Conservation (phyloP, 2,113 vertebrate species). For the Prionailurus viverrinus region DNA sequence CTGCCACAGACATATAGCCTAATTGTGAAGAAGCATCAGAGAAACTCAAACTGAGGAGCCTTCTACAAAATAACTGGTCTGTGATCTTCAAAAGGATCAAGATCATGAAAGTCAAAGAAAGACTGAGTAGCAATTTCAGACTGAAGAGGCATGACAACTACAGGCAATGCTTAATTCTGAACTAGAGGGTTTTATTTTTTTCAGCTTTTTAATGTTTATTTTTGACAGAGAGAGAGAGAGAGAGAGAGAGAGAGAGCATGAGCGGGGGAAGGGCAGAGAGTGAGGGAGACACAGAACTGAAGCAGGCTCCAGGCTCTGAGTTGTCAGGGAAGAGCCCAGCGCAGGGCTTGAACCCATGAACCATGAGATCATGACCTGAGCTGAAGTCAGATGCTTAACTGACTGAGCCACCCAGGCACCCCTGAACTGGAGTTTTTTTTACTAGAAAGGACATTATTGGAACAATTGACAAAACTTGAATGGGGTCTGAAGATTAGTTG, state of each 20-base stretch:
- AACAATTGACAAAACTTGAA: neutral
- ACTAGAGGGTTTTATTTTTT: neutral
- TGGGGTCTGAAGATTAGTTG: neutral
- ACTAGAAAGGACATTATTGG: neutral
- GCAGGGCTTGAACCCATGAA: too few species aligned
- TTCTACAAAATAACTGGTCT: constrained; percentile 28
- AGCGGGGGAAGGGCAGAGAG: too few species aligned
- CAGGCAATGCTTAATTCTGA: neutral
- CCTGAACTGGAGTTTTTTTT: neutral
- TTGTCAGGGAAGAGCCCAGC: too few species aligned
- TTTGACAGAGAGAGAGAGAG: too few species aligned
- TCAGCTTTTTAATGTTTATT: too few species aligned
- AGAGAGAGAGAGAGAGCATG: too few species aligned
- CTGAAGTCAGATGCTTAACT: too few species aligned
- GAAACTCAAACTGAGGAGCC: neutral
- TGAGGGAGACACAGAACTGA: too few species aligned
- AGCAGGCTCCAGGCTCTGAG: too few species aligned
- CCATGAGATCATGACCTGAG: too few species aligned
- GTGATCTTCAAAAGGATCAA: constrained; percentile 35
- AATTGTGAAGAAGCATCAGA: constrained; percentile 1
- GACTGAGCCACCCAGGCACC: too few species aligned
- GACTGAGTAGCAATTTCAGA: neutral
- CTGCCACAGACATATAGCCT: neutral
- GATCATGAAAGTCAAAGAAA: constrained; percentile 2
- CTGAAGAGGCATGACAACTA: neutral